Base-by-base conservation (phyloP, 1,140 invertebrate species). In the Heliconius hermathena region DNA sequence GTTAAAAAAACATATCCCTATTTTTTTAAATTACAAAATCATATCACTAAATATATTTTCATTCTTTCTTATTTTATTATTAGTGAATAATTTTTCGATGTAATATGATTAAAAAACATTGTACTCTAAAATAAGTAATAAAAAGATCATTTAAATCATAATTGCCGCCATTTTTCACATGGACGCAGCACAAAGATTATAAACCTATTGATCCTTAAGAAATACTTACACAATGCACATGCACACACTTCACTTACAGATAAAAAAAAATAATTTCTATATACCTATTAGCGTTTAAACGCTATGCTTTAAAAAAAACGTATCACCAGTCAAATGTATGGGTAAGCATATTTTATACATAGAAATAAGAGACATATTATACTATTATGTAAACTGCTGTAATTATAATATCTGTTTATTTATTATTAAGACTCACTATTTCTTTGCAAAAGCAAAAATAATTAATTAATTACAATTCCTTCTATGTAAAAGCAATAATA, bases 401-500 rank as follows among this genome's bases (percentile, higher is more conserved):
- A 54, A 54, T 46, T 46, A 46, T 46, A 46, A 13, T 46, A 46
- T 16, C 41, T 22, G n/a, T 60, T 22, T 76, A 36, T 60, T 66
- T 16, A 72, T 71, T 76, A 66, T 77, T 66, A 33, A 8, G 33
- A 72, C 18, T 36, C 33, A 22, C 38, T 41, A 72, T 29, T 41
- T 76, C 41, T 22, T 70, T 76, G 29, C 18, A n/a, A 41, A 41
- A 22, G 71, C 38, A 72, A 72, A 41, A 41, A 72, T 2, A 20
- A 38, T 38, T 41, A 41, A 38, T 36, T 36, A 16, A 22, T 22
- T 66, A 66, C 60, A 66, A 66, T 26, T 66, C 26, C 8, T 66
- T 66, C 60, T 66, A 66, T 66, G 9, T 29, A 66, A n/a, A 66
- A 66, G 60, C 60, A 66, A 66, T 66, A 66, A 66, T 66, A 29